Evolutionary conservation across 2,113 vertebrate genomes (phyloP), one percentile per base, ranked within the genome.

Genomic region (Pachycephala philippinensis): DNA sequence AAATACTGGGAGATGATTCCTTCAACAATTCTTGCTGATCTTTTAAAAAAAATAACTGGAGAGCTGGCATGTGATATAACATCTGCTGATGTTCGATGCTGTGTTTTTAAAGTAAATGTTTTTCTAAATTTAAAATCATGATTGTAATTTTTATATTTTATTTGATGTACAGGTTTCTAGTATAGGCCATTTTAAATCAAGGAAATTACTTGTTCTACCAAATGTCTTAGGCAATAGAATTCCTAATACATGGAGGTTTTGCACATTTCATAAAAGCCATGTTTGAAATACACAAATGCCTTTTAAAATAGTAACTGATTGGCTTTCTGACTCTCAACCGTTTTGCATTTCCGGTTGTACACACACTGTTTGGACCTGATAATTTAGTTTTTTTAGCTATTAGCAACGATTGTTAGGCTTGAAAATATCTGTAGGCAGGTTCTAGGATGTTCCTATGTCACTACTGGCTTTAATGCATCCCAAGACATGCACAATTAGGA

Each of bases 1-100:
- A 98, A 98, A 64, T 99, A 98, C 97, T 99, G 99, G 99, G 99
- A 99, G 93, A 98, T 99, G 95, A 98, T 99, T 86, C 99, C 99
- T n/a, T 91, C 98, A 3, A 54, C 96, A 5, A 95, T 99, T 89
- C 97, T 99, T 87, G 95, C 98, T 24, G 99, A 99, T 53, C 98
- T 99, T 31, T 93, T 99, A 60, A 99, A 98, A 97, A 99, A 99
- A 91, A 90, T 99, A 37, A 97, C 98, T 27, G 96, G 77, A 79
- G 98, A 99, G 8, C 97, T 99, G 78, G 97, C 98, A 0, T 94
- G 89, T 44, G 99, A 99, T 94, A 12, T 49, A 42, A 98, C 98
- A 95, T 99, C 99, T 26, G 98, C 99, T 10, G 99, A 99, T 47
- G 99, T 99, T 61, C 99, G 99, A 24, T 99, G 99, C 80, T 98